Evolutionary conservation across 2,888 invertebrate species (phyloP).

Genomic region (Stenodera caucasica): DNA sequence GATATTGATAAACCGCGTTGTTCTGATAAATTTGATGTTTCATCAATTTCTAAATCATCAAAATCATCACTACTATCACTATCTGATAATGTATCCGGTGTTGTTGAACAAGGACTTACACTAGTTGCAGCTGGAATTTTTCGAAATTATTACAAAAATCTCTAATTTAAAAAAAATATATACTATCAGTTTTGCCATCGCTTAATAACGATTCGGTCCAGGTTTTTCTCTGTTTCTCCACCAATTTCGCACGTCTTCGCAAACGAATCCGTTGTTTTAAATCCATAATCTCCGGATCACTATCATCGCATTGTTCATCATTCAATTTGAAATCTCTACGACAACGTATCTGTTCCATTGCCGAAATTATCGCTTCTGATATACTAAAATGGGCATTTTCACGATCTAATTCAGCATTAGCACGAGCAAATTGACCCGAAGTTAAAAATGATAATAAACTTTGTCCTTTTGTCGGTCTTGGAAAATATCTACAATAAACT

Average conservation of each 20-base stretch:
- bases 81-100: slow-evolving; percentile 55
- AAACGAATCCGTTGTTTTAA: slow-evolving; percentile 66
- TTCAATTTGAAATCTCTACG: slow-evolving; percentile 57
- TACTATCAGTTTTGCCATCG: slow-evolving; percentile 59
- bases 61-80: slow-evolving; percentile 59
- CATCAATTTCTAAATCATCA: slow-evolving; percentile 59
- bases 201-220: slow-evolving; percentile 50
- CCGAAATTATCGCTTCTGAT: slow-evolving; percentile 81
- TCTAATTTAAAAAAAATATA: background rate
- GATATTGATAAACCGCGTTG: slow-evolving; percentile 62
- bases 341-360: slow-evolving; percentile 75
- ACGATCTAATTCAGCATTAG: slow-evolving; percentile 76
- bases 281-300: slow-evolving; percentile 68
- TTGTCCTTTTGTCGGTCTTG: slow-evolving; percentile 67
- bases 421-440: slow-evolving; percentile 68
- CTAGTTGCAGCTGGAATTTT: slow-evolving; percentile 55
- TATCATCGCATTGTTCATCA: slow-evolving; percentile 61
- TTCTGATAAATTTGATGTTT: slow-evolving; percentile 55
- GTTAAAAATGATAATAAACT: slow-evolving; percentile 73
- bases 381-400: slow-evolving; percentile 87
- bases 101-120: slow-evolving; percentile 59
- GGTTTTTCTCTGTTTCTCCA: slow-evolving; percentile 52
- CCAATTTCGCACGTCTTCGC: slow-evolving; percentile 59
- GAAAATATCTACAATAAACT: slow-evolving; percentile 55
- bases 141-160: background rate